Percentiles rank a stretch among this genome's conserved stretches.
Evolutionary conservation across 2,797 vertebrate genomes (phyloP).

Genomic region (Vultur gryphus): DNA sequence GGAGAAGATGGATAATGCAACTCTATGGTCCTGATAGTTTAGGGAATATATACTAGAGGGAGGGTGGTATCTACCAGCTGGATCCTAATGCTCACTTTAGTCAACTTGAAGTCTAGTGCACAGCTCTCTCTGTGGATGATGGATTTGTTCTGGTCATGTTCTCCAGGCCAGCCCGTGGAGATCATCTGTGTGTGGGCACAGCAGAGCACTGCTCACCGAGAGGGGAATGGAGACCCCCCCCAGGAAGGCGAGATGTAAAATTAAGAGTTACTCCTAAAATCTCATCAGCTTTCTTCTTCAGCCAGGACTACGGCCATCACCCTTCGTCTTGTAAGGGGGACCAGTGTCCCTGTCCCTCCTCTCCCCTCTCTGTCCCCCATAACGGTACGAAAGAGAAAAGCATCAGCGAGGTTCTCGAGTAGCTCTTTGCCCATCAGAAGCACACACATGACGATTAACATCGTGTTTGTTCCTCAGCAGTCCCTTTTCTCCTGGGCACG

Average conservation of each 20-base stretch:
- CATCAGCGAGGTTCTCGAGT: rapidly evolving
- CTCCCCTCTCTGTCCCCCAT: neutral
- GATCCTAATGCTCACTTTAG: neutral
- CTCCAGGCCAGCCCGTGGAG: neutral
- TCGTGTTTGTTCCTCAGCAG: neutral
- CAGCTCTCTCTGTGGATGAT: neutral
- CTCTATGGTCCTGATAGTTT: neutral
- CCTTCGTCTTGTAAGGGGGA: neutral
- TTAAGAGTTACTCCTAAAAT: no score
- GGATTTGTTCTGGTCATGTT: neutral
- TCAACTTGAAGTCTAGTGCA: neutral
- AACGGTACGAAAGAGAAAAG: neutral
- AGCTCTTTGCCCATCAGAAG: neutral
- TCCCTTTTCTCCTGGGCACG: neutral
- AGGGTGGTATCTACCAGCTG: neutral
- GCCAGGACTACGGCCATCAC: neutral
- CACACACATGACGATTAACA: rapidly evolving
- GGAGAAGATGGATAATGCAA: neutral
- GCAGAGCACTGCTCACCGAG: neutral
- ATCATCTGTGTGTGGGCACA: neutral
- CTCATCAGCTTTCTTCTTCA: neutral
- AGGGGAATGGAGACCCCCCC: neutral
- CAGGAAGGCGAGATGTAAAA: rapidly evolving
- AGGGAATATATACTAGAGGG: neutral
- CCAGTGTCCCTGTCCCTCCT: no score